Evolutionary conservation across 2,113 vertebrate genomes (phyloP).

Genomic region (Scomber japonicus): DNA sequence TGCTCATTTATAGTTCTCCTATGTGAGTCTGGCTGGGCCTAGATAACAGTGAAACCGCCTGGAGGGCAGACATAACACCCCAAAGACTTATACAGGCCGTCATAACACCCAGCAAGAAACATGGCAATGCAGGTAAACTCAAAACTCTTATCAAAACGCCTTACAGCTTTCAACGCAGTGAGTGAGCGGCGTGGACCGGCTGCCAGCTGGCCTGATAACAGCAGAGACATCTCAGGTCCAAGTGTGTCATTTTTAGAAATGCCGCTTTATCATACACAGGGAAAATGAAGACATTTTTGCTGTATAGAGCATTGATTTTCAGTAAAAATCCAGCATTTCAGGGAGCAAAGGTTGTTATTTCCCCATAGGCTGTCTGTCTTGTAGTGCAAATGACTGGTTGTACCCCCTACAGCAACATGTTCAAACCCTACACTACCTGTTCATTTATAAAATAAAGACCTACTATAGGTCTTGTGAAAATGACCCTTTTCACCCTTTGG

Average conservation of each 20-base stretch:
- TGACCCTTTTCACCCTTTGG: too few relatives aligned
- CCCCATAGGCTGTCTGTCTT: not conserved
- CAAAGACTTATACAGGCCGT: conserved; percentile 78
- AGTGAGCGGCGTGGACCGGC: conserved; percentile 57
- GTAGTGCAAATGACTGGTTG: not conserved
- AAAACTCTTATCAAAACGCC: conserved; percentile 73
- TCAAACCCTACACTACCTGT: too few relatives aligned
- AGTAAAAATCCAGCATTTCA: conserved; percentile 28
- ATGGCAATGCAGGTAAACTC: conserved; percentile 76
- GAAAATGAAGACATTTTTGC: conserved; percentile 20
- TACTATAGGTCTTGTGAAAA: too few relatives aligned
- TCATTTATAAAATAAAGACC: too few relatives aligned
- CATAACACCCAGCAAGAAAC: conserved; percentile 80
- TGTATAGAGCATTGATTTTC: conserved; percentile 41
- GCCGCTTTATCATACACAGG: conserved; percentile 2
- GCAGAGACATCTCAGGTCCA: conserved; percentile 33
- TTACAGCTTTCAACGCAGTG: conserved; percentile 62
- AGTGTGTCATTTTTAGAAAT: conserved; percentile 40
- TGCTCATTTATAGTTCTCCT: conserved; percentile 75
- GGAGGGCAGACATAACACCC: conserved; percentile 77
- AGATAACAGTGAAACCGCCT: conserved; percentile 81
- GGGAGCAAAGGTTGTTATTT: conserved; percentile 18
- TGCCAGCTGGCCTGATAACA: conserved; percentile 62
- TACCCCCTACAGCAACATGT: too few relatives aligned
- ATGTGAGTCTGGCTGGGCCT: conserved; percentile 75